Evolutionary conservation across 2,797 vertebrate genomes (phyloP), one percentile per base, ranked within the genome.

Genomic region (Sebastes minor): DNA sequence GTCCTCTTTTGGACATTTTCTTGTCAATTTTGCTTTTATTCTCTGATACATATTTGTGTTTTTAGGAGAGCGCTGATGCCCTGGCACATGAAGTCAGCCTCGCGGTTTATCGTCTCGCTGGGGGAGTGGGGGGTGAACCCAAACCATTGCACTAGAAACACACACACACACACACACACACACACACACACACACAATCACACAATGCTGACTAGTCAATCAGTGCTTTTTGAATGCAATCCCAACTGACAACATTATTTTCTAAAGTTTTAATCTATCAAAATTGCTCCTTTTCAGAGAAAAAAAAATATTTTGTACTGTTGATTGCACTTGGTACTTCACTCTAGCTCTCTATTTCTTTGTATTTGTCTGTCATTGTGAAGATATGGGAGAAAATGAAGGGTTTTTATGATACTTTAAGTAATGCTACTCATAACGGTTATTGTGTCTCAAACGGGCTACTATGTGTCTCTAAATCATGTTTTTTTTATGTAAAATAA

Each of bases 31-130:
- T 70, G 42, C 42, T 30, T 38, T 57, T n/a, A 30, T 42, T 18
- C n/a, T 46, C 12, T 22, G 27, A 81, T 32, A 12, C 52, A 49
- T 63, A 2, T 22, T 65, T 65, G 62, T 64, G 35, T 89, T 88
- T 91, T 61, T 88, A 99, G 99, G 97, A 97, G 88, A 96, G 89
- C 22, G 96, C 97, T 0, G 97, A 99, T 59, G 88, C 84, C 70
- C 95, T 99, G 3, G 98, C 97, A 59, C 93, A 96, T 63, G 96
- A 97, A 93, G 97, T 99, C 70, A 97, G 97, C 88, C 88, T 98
- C 66, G 96, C 94, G 2, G 98, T 99, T 23, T 96, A 97, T 85
- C 94, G 92, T 35, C 94, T 97, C 0, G 97, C 98, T 23, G 97
- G 97, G 22, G 98, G 98, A 77, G 94, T 95, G 16, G 97, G 97